Conservation (phyloP, 2,888 invertebrate genomes). For the Neoascia interrupta region DNA sequence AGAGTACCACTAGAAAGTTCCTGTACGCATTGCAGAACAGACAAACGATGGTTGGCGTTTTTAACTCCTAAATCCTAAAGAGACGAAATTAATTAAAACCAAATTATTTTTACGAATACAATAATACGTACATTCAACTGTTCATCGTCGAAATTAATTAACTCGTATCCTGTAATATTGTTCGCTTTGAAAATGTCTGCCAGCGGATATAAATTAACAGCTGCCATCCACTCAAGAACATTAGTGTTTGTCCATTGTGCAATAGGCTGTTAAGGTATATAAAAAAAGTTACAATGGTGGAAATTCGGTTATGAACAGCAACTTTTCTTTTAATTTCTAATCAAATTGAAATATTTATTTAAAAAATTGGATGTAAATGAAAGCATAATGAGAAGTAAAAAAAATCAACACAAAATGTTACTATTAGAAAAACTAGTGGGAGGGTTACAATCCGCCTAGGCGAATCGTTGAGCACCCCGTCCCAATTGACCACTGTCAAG, state of each 20-base stretch:
- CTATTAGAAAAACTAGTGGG: no score
- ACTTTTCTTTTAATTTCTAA: no score
- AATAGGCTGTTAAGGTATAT: slow-evolving; percentile 81
- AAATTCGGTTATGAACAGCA: no score
- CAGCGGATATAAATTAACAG: slow-evolving; percentile 86
- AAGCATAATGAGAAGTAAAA: no score
- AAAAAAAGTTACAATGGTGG: neutral
- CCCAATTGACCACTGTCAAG: no score
- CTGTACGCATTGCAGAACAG: slow-evolving; percentile 85
- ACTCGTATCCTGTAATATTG: slow-evolving; percentile 85
- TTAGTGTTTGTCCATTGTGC: slow-evolving; percentile 85
- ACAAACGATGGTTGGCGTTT: slow-evolving; percentile 86
- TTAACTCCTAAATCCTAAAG: slow-evolving; percentile 86
- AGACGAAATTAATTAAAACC: neutral
- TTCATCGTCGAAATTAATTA: slow-evolving; percentile 84
- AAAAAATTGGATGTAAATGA: no score
- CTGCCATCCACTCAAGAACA: slow-evolving; percentile 89
- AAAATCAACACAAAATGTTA: no score
- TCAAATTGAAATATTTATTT: no score
- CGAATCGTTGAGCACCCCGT: no score
- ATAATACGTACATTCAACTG: slow-evolving; percentile 83
- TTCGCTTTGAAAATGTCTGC: slow-evolving; percentile 86
- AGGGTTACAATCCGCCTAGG: no score
- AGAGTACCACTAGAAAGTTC: slow-evolving; percentile 81
- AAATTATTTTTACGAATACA: neutral